Conservation (phyloP, 2,113 vertebrate genomes). For the Sapayoa aenigma region DNA sequence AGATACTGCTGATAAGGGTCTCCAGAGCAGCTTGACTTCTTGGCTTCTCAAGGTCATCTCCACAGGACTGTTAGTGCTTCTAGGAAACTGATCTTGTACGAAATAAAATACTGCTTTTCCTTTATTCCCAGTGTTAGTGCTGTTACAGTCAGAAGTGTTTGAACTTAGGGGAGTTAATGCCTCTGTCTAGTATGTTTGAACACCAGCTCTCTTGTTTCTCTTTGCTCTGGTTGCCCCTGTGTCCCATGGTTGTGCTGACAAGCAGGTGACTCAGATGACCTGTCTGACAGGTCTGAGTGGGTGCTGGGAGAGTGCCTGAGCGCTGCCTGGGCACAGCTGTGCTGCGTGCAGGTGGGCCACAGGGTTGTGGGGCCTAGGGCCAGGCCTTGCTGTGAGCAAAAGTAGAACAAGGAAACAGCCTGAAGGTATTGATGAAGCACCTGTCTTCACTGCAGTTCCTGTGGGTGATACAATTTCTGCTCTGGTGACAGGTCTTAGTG, state of each 20-base stretch:
- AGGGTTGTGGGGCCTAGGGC: not conserved
- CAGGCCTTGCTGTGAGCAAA: not conserved
- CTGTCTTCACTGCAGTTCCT: not conserved
- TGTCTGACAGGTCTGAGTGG: not conserved
- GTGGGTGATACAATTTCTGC: not conserved
- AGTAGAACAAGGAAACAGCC: not conserved
- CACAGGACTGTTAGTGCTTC: not conserved
- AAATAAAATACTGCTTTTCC: not conserved
- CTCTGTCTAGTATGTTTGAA: not conserved
- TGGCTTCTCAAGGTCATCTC: not conserved
- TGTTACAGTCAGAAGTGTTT: not conserved
- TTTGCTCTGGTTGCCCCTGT: accelerated
- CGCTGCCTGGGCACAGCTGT: not conserved
- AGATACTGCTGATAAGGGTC: not conserved
- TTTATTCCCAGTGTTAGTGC: not conserved
- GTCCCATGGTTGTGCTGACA: not conserved
- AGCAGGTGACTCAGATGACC: not conserved
- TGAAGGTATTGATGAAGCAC: not conserved
- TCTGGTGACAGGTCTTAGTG: not conserved
- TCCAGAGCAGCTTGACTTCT: not conserved
- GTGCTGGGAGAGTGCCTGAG: not conserved
- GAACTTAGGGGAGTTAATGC: not conserved
- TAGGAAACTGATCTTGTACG: not conserved
- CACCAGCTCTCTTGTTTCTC: not conserved
- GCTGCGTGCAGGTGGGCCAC: not conserved